phyloP scores from a whole-genome alignment of 30 jellyfish, hydroid and myxozoan species.

The Hydractinia echinata region DNA sequence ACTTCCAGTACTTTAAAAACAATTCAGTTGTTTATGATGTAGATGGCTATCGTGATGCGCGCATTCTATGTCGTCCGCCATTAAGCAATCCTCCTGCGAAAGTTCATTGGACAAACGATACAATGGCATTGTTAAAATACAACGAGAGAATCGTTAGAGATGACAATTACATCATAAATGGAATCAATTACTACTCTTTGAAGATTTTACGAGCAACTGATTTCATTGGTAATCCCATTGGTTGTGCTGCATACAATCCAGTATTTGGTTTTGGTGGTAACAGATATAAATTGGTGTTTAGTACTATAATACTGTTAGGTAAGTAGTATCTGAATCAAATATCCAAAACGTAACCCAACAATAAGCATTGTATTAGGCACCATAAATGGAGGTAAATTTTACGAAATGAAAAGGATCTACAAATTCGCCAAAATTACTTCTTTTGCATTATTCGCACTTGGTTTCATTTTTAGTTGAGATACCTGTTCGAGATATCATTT shows the following conservation, averaged over 20 bases:
- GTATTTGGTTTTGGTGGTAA: conserved; percentile 18
- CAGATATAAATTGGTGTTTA: neutral
- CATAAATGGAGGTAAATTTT: too few relatives aligned
- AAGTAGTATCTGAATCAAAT: neutral
- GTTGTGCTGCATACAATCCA: conserved; percentile 30
- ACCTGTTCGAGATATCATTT: too few relatives aligned
- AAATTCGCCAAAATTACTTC: neutral
- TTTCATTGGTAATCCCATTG: neutral
- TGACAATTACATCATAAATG: conserved; percentile 6
- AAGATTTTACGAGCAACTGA: neutral
- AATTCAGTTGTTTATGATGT: neutral
- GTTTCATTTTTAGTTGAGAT: neutral
- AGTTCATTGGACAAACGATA: conserved; percentile 20
- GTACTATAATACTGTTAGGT: neutral
- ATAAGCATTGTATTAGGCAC: too few relatives aligned
- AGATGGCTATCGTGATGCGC: neutral
- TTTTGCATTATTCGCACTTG: neutral
- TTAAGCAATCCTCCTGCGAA: conserved; percentile 29
- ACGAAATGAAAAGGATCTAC: too few relatives aligned
- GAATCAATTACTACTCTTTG: neutral
- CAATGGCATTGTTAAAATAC: neutral
- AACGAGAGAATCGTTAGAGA: neutral
- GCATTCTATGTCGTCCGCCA: conserved; percentile 19
- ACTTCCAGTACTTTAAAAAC: neutral
- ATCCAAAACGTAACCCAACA: too few relatives aligned